These are phyloP conservation scores for Romanogobio albipinnatus DNA, from an alignment of 2,113 vertebrate genomes.

Conservation along the genomic window DNA sequence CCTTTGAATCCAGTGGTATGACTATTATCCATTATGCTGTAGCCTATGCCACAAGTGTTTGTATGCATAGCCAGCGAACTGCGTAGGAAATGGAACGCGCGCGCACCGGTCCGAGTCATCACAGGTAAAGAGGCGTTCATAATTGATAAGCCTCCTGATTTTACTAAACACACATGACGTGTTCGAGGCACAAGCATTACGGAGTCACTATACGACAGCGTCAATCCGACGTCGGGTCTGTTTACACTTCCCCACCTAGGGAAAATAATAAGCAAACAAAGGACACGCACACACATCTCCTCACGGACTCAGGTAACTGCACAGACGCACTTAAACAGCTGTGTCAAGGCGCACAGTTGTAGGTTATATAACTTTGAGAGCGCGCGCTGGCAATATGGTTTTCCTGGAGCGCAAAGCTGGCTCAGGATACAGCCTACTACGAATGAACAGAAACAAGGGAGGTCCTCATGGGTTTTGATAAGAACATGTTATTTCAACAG, in stretches of 20 bases:
- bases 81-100: conserved; percentile 12
- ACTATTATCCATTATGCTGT: not conserved
- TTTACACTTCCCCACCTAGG: conserved; percentile 43
- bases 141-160: conserved; percentile 45
- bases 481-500: not conserved
- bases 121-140: conserved; percentile 43
- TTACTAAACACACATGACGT: conserved; percentile 37
- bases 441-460: conserved; percentile 38
- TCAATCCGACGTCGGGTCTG: conserved; percentile 41
- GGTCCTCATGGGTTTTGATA: not conserved
- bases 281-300: conserved; percentile 39
- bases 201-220: conserved; percentile 30
- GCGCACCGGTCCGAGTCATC: not conserved
- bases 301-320: conserved; percentile 17
- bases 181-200: conserved; percentile 34
- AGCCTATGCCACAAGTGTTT: not conserved
- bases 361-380: conserved; percentile 11
- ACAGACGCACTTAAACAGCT: conserved; percentile 36
- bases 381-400: conserved; percentile 4
- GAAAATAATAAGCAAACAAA: conserved; percentile 39
- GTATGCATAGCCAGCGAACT: not conserved
- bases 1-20: not conserved
- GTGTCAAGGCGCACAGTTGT: conserved; percentile 4
- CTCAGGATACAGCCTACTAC: conserved; percentile 48
- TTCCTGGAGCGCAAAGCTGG: conserved; percentile 15